These are phyloP conservation scores for Catocala sponsa DNA, from an alignment of 2,888 invertebrate genomes.

Conservation along the genomic window DNA sequence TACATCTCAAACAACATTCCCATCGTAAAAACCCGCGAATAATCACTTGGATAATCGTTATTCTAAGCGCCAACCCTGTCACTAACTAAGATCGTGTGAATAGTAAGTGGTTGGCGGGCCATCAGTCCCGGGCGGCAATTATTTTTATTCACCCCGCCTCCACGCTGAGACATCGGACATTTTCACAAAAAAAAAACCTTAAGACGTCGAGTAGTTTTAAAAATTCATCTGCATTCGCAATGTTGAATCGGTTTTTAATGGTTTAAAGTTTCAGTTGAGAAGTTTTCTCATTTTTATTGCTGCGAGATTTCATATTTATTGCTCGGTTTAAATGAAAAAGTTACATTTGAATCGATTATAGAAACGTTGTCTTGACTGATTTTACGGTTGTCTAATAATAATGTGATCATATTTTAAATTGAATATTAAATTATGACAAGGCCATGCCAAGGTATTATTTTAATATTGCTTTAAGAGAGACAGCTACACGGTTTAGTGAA, in stretches of 20 bases:
- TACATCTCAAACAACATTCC: too few species aligned
- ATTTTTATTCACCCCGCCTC: constrained; percentile 76
- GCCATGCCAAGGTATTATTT: too few species aligned
- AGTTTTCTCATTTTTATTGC: constrained; percentile 2
- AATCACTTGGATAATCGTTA: too few species aligned
- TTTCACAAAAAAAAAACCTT: constrained; percentile 44
- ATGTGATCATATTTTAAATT: too few species aligned
- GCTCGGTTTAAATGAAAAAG: background rate
- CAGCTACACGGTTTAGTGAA: too few species aligned
- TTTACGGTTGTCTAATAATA: too few species aligned
- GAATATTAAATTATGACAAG: too few species aligned
- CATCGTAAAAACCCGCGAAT: too few species aligned
- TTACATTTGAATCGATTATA: background rate
- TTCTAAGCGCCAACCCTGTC: constrained; percentile 61
- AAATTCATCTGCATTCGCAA: constrained; percentile 58
- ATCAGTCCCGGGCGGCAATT: constrained; percentile 72
- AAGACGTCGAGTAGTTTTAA: constrained; percentile 48
- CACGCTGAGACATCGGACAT: constrained; percentile 47
- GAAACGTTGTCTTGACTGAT: too few species aligned
- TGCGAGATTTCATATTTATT: background rate
- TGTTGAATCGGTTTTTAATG: constrained; percentile 49
- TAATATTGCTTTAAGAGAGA: too few species aligned
- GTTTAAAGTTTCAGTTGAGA: constrained; percentile 36
- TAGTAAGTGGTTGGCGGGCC: constrained; percentile 71
- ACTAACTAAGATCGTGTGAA: constrained; percentile 71